These are phyloP conservation scores for Macrobrachium rosenbergii DNA, from an alignment of 1,140 invertebrate species.

Conservation along the genomic window DNA sequence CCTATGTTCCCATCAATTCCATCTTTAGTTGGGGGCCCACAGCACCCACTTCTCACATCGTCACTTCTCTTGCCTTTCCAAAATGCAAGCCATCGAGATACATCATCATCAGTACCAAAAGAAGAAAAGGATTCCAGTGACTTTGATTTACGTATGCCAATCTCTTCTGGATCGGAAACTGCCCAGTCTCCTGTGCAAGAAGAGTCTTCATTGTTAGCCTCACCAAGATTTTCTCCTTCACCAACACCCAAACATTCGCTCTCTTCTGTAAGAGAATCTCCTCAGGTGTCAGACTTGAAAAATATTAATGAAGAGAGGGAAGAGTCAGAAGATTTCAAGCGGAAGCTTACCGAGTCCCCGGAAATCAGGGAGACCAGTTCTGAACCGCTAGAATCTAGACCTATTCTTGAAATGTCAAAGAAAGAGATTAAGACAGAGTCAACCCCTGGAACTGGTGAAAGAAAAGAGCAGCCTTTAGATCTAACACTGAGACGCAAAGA, in stretches of 20 bases:
- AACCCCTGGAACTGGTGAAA: conserved; percentile 12
- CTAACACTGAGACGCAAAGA: conserved; percentile 52
- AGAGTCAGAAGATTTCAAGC: not conserved
- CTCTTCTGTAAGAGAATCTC: conserved; percentile 44
- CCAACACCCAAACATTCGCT: conserved; percentile 51
- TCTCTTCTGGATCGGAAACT: conserved; percentile 29
- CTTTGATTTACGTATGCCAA: conserved; percentile 13
- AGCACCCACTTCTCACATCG: conserved; percentile 62
- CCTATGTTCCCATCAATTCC: conserved; percentile 60
- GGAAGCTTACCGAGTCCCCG: not conserved
- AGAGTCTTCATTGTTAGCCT: conserved; percentile 11
- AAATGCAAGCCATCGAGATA: conserved; percentile 28
- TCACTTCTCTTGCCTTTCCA: conserved; percentile 63
- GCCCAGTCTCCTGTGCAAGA: conserved; percentile 39
- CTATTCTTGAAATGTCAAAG: not conserved
- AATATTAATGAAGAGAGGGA: conserved; percentile 28
- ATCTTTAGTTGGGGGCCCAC: conserved; percentile 58
- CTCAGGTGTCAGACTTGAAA: conserved; percentile 40
- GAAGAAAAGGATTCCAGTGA: conserved; percentile 54
- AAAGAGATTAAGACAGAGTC: conserved; percentile 33
- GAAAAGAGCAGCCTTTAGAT: conserved; percentile 51
- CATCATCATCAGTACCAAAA: conserved; percentile 31
- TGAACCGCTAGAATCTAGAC: not conserved
- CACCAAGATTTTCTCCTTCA: conserved; percentile 18
- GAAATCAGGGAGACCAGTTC: conserved; percentile 20